Base-by-base conservation (phyloP, 2,888 invertebrate genomes). In the Drosophila neonasuta region DNA sequence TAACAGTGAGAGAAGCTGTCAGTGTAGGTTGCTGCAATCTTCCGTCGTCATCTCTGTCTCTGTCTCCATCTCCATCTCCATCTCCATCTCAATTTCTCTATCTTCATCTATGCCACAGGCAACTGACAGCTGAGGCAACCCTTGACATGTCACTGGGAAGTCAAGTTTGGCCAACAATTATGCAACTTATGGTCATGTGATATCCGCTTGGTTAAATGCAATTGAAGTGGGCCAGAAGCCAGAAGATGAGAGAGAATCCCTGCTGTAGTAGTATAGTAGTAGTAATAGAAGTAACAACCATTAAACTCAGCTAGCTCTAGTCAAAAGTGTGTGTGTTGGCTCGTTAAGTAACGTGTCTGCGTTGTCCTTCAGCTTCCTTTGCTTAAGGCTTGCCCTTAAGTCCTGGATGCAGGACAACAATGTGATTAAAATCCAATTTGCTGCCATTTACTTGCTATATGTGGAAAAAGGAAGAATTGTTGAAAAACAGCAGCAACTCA, bases 391-490 rank as follows among this genome's bases (percentile, higher is more conserved):
- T 9, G 6, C 6, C 34, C n/a, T 15, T 30, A 41, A 46, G 48
- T 41, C 29, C 30, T 41, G 30, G 32, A 24, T 60, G 52, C 67
- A 60, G 64, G 48, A 79, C 60, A 82, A 81, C 82, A 82, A 85
- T 82, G 83, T 80, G 80, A 85, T 81, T 82, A 85, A 82, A 81
- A 72, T 80, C 74, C 83, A 85, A 85, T 81, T 81, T 82, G 83
- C 80, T 66, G 86, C 57, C 80, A 67, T 81, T 81, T 82, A 72
- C 77, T 71, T 64, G 67, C 65, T 1, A 54, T 11, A 5, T n/a
- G 4, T n/a, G 6, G 60, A 76, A 65, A 15, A 55, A 55, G 68
- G 30, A 70, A 64, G 51, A 79, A 66, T 56, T 58, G 77, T 46
- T 77, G 58, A 63, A 74, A 64, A 56, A 29, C 51, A 20, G 17